phyloP scores from a whole-genome alignment of 2,797 vertebrate species.

The Lindbergichthys nudifrons region DNA sequence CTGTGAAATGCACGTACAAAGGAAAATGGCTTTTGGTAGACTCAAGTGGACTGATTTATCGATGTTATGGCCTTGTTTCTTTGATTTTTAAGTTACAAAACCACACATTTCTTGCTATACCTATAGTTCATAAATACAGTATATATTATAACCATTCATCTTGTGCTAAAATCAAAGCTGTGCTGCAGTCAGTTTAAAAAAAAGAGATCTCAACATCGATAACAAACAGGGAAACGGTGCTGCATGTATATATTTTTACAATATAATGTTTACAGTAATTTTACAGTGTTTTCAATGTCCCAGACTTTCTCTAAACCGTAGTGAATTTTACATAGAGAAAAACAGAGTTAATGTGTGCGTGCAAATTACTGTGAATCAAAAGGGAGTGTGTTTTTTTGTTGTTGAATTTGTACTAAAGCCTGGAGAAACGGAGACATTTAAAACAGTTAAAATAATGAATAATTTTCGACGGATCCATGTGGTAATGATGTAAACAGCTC shows the following conservation, averaged over 20 bases:
- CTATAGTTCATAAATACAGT: constrained; percentile 75
- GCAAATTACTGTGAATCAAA: constrained; percentile 5
- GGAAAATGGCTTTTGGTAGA: constrained; percentile 57
- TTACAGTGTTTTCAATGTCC: constrained; percentile 73
- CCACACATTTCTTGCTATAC: constrained; percentile 63
- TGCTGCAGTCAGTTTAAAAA: constrained; percentile 70
- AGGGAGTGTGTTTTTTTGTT: constrained; percentile 16
- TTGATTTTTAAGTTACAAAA: constrained; percentile 61
- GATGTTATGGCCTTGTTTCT: constrained; percentile 40
- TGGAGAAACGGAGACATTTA: constrained; percentile 72
- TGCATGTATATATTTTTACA: constrained; percentile 56
- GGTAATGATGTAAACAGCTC: constrained; percentile 60
- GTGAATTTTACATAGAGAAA: constrained; percentile 32
- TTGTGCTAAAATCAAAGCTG: constrained; percentile 78
- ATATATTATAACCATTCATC: constrained; percentile 72
- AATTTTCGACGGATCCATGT: constrained; percentile 48
- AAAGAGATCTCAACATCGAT: constrained; percentile 62
- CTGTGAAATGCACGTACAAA: constrained; percentile 55
- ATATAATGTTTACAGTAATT: constrained; percentile 65
- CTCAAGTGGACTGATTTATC: constrained; percentile 35
- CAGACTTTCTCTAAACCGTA: constrained; percentile 59
- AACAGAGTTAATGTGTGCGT: constrained; percentile 1
- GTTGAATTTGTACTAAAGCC: constrained; percentile 53
- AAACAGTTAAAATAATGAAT: constrained; percentile 48
- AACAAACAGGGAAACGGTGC: constrained; percentile 56